phyloP scores from a whole-genome alignment of 2,888 invertebrate genomes.

The Aporophyla nigra region DNA sequence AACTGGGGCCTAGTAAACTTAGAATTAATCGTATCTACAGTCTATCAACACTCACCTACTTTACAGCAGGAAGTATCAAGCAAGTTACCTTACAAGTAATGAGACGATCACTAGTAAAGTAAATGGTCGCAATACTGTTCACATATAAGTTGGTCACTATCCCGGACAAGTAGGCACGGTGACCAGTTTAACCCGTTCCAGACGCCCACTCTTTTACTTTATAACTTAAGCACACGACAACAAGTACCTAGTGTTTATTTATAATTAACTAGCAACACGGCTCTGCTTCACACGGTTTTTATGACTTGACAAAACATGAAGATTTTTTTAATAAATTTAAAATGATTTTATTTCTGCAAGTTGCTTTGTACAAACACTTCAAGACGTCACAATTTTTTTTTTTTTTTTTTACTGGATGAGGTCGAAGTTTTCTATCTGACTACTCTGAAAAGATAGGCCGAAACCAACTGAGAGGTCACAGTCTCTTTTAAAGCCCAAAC shows the following conservation, averaged over 20 bases:
- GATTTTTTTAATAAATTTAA: background rate
- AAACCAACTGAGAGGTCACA: no score
- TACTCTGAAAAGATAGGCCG: no score
- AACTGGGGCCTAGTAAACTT: background rate
- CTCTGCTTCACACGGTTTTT: background rate
- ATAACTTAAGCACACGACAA: slow-evolving; percentile 28
- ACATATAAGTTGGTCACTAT: slow-evolving; percentile 21
- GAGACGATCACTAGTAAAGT: slow-evolving; percentile 7
- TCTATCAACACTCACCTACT: slow-evolving; percentile 19
- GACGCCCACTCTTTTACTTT: slow-evolving; percentile 35
- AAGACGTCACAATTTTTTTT: no score
- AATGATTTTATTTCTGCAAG: no score
- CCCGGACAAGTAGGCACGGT: slow-evolving; percentile 41
- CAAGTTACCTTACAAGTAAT: slow-evolving; percentile 24
- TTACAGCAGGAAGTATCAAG: slow-evolving; percentile 32
- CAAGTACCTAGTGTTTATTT: slow-evolving; percentile 7
- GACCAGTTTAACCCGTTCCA: slow-evolving; percentile 53
- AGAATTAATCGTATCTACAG: background rate
- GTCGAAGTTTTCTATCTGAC: no score
- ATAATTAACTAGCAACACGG: background rate
- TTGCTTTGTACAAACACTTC: no score
- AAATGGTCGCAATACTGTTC: slow-evolving; percentile 29
- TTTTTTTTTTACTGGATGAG: no score
- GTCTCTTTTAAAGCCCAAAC: no score
- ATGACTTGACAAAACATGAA: background rate